These are phyloP conservation scores for Notodonta dromedarius DNA, from an alignment of 2,888 invertebrate species.

Conservation along the genomic window DNA sequence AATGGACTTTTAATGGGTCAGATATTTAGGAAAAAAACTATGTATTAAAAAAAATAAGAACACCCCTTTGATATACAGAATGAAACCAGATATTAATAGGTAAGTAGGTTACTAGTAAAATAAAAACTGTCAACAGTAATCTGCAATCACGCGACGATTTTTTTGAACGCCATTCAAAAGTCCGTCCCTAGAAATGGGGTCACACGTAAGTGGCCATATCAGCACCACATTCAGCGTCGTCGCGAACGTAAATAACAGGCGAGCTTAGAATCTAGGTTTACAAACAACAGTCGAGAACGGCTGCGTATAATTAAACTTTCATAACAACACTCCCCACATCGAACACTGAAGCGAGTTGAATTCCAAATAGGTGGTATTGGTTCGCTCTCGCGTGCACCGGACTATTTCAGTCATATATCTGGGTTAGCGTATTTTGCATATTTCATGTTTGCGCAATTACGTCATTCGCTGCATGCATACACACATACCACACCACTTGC, in stretches of 20 bases:
- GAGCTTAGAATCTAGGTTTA: not conserved
- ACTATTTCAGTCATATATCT: constrained; percentile 62
- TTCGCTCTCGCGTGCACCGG: constrained; percentile 36
- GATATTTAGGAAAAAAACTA: too few relatives aligned
- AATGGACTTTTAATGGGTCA: too few relatives aligned
- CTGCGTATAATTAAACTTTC: constrained; percentile 23
- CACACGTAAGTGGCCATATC: not conserved
- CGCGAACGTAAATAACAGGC: not conserved
- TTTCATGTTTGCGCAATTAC: constrained; percentile 32
- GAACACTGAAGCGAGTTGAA: constrained; percentile 20
- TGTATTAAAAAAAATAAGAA: too few relatives aligned
- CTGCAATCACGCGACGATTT: not conserved
- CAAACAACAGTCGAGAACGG: not conserved
- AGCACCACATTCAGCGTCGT: not conserved
- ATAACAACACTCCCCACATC: constrained; percentile 21
- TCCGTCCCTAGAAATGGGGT: not conserved
- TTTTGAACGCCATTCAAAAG: not conserved
- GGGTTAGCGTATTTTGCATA: constrained; percentile 59
- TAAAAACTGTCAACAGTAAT: too few relatives aligned
- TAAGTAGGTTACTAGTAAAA: too few relatives aligned
- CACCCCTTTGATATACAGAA: too few relatives aligned
- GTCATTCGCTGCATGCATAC: constrained; percentile 13
- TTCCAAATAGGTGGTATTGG: constrained; percentile 32
- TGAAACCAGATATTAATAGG: too few relatives aligned
- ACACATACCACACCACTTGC: not conserved